Conservation (phyloP, 2,797 vertebrate genomes). For the Aphelocoma californica region DNA sequence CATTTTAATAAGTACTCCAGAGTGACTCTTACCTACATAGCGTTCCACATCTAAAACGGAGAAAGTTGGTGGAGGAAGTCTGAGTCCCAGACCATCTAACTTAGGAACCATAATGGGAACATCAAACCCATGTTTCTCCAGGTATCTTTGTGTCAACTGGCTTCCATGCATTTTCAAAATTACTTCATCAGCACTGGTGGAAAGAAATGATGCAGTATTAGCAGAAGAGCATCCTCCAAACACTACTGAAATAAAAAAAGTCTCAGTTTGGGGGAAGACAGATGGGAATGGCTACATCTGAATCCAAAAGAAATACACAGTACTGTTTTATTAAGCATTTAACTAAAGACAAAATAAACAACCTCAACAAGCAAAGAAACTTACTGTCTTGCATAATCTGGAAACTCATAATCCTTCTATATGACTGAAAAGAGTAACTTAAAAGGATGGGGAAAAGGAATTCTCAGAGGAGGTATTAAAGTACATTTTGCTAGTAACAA, state of each 20-base stretch:
- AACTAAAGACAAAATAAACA: not conserved
- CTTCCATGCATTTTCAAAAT: conserved; percentile 90
- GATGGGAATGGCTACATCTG: not conserved
- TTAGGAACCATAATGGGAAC: conserved; percentile 89
- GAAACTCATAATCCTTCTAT: not conserved
- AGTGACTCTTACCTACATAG: conserved; percentile 85
- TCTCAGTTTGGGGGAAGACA: not conserved
- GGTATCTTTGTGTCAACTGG: conserved; percentile 89
- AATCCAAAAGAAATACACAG: not conserved
- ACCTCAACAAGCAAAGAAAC: not conserved
- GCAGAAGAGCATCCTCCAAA: not conserved
- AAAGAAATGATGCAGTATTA: conserved; percentile 5
- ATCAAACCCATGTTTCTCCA: conserved; percentile 94
- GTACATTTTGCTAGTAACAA: not conserved
- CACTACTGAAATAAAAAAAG: not conserved
- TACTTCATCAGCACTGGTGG: conserved; percentile 88
- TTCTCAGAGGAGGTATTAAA: not conserved
- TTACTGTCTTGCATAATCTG: not conserved
- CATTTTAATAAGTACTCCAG: not conserved
- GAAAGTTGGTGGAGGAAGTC: conserved; percentile 87
- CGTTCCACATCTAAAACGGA: conserved; percentile 93
- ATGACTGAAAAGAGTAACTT: not conserved
- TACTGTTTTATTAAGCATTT: not conserved
- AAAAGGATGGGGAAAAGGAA: not conserved
- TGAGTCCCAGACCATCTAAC: conserved; percentile 92